Evolutionary conservation across 2,113 vertebrate genomes (phyloP).

Genomic region (Potamarius usumacintae): DNA sequence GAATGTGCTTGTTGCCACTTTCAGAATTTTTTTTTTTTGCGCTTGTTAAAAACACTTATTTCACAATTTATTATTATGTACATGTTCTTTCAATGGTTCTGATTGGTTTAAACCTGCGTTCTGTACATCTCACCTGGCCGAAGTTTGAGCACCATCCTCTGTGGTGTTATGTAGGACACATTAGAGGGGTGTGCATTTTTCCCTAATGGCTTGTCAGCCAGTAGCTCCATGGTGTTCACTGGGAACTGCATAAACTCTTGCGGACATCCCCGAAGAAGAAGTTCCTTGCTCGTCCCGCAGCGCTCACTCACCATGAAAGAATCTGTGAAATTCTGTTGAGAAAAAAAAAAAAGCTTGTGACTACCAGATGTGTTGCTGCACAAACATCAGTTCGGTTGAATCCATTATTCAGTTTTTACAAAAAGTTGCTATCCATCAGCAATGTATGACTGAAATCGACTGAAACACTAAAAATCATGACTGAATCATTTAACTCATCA

Average conservation of each 20-base stretch:
- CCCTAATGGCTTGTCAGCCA: constrained; percentile 77
- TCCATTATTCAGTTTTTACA: background rate
- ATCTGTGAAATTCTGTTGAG: constrained; percentile 88
- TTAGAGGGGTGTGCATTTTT: constrained; percentile 68
- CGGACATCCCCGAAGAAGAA: constrained; percentile 82
- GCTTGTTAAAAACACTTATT: too few relatives aligned
- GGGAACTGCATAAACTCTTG: constrained; percentile 80
- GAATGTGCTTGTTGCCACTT: background rate
- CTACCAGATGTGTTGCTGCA: background rate
- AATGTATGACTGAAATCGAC: background rate
- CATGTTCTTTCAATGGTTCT: background rate
- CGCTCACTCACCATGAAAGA: constrained; percentile 76
- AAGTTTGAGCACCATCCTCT: constrained; percentile 83
- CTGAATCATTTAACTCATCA: background rate
- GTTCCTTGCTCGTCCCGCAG: constrained; percentile 81
- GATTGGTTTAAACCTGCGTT: background rate
- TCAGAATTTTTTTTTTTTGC: background rate
- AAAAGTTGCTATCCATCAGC: background rate
- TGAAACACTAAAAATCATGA: background rate
- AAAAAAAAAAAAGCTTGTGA: background rate
- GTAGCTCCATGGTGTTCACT: constrained; percentile 74
- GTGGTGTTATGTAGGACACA: constrained; percentile 88
- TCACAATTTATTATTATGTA: background rate
- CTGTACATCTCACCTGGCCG: constrained; percentile 77
- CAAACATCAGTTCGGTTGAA: background rate